These are phyloP conservation scores for Halcyon chelicuti DNA, from an alignment of 2,797 vertebrate genomes.

Conservation along the genomic window DNA sequence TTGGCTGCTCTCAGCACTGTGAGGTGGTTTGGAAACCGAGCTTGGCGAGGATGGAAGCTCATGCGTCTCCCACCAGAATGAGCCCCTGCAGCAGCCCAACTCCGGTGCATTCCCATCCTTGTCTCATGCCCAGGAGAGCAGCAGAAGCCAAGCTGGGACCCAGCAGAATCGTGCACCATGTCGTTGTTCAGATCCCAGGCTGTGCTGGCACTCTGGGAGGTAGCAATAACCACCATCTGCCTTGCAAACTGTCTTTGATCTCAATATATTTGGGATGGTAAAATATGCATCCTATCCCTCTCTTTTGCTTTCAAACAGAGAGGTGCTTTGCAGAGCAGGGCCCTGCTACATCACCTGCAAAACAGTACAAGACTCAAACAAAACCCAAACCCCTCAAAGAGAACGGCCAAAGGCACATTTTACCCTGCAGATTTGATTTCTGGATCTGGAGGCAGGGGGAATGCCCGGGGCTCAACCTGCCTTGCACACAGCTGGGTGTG, in stretches of 20 bases:
- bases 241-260: not conserved
- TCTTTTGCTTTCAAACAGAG: not conserved
- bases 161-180: accelerated
- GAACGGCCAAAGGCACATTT: not conserved
- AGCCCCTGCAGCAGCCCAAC: not conserved
- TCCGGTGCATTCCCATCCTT: not conserved
- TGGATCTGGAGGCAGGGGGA: not conserved
- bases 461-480: not conserved
- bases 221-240: not conserved
- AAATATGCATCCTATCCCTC: accelerated
- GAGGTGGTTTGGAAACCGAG: not conserved
- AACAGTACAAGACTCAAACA: not conserved
- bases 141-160: not conserved
- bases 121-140: not conserved
- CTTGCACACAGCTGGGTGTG: accelerated
- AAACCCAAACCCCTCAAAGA: too few species aligned
- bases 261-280: not conserved
- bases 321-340: not conserved
- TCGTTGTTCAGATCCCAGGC: not conserved
- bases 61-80: accelerated
- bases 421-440: not conserved
- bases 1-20: not conserved
- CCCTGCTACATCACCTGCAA: not conserved
- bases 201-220: not conserved
- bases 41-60: not conserved